Percentiles rank a stretch among this genome's conserved stretches.
These are phyloP conservation scores for Macroteleia sp. DNA, from an alignment of 2,888 invertebrate species.

Conservation along the genomic window DNA sequence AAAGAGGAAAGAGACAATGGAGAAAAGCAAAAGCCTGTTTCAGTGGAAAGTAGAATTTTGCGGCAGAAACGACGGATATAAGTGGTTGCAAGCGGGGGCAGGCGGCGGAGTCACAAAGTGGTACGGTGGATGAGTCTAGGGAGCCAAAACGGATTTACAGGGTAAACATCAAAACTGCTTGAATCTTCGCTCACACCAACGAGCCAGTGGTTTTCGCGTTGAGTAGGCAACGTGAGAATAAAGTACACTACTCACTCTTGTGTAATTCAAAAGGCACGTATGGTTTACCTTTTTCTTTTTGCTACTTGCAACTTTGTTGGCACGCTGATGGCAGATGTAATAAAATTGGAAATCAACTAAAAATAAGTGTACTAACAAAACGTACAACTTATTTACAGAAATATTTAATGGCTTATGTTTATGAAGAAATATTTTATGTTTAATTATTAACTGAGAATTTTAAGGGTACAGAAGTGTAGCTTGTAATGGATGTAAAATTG, in stretches of 20 bases:
- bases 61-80: slow-evolving; percentile 1
- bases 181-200: slow-evolving; percentile 16
- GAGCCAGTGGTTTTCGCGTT: slow-evolving; percentile 18
- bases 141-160: slow-evolving; percentile 35
- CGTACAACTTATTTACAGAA: too few species aligned
- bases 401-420: too few species aligned
- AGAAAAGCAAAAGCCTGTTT: slow-evolving; percentile 12
- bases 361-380: background rate
- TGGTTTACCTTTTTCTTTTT: background rate
- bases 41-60: background rate
- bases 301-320: background rate
- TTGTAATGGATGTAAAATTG: too few species aligned
- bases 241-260: slow-evolving; percentile 20
- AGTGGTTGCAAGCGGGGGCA: background rate
- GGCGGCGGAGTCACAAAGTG: slow-evolving; percentile 7
- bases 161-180: slow-evolving; percentile 42
- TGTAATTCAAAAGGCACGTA: slow-evolving; percentile 9
- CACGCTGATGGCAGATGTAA: background rate
- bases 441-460: too few species aligned
- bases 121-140: slow-evolving; percentile 21
- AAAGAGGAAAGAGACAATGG: background rate
- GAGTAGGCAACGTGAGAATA: slow-evolving; percentile 19
- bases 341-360: background rate
- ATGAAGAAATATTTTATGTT: too few species aligned
- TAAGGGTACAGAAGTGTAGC: too few species aligned